phyloP scores from a whole-genome alignment of 1,140 invertebrate genomes.

The Drosophila lacertosa region DNA sequence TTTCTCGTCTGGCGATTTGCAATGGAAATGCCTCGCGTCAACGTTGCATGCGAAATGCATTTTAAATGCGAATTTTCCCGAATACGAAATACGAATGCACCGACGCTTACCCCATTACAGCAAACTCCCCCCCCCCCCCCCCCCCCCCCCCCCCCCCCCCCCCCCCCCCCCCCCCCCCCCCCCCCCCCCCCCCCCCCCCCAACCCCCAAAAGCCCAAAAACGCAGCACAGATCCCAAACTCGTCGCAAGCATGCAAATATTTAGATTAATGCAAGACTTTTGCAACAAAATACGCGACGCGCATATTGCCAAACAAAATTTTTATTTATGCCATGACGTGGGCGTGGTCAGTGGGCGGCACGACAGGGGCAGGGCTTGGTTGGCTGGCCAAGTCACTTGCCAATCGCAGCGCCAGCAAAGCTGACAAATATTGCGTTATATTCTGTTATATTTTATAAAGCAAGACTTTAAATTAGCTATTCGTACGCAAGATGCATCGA shows the following conservation, averaged over 20 bases:
- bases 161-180: not conserved
- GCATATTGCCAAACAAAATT: slow-evolving; percentile 79
- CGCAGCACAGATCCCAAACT: not conserved
- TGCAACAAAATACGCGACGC: slow-evolving; percentile 80
- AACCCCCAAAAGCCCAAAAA: not conserved
- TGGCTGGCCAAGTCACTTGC: slow-evolving; percentile 1
- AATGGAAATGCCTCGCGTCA: slow-evolving; percentile 65
- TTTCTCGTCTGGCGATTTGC: slow-evolving; percentile 55
- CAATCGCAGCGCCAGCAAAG: not conserved
- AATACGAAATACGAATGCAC: slow-evolving; percentile 48
- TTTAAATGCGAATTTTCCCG: slow-evolving; percentile 66
- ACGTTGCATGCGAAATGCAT: slow-evolving; percentile 76
- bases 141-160: not conserved
- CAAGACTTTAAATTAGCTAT: no score
- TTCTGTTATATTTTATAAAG: no score
- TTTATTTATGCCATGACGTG: slow-evolving; percentile 67
- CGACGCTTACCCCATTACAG: slow-evolving; percentile 7
- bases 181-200: not conserved
- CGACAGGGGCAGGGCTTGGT: not conserved
- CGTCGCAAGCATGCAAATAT: slow-evolving; percentile 75
- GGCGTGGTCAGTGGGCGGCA: not conserved
- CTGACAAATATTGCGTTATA: no score
- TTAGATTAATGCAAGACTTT: slow-evolving; percentile 82
- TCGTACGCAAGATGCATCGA: no score
- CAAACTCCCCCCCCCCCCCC: not conserved